Evolutionary conservation across 2,797 vertebrate species (phyloP).

Genomic region (Momotus momota): DNA sequence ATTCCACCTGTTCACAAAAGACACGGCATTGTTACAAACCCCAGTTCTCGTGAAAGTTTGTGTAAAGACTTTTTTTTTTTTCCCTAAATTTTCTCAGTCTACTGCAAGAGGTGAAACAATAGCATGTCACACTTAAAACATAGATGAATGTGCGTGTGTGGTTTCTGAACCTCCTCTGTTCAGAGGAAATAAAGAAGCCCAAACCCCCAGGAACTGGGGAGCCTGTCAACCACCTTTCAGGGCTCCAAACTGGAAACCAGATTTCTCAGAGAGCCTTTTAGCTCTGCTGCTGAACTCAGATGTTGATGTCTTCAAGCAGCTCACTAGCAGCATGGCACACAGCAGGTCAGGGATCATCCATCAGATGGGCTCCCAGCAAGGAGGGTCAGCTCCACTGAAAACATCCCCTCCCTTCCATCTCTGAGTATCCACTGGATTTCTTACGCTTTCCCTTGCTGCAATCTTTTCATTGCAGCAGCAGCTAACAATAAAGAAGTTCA

Average conservation of each 20-base stretch:
- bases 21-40: not conserved
- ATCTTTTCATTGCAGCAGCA: not conserved
- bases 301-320: accelerated
- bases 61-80: not conserved
- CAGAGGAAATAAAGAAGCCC: not conserved
- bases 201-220: not conserved
- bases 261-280: not conserved
- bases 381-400: not conserved
- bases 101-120: not conserved
- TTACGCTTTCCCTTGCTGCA: accelerated
- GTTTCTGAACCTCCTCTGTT: not conserved
- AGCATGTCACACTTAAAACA: not conserved
- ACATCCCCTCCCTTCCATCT: not conserved
- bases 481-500: not conserved
- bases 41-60: not conserved
- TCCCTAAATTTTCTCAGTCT: not conserved
- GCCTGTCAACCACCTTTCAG: not conserved
- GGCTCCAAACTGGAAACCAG: not conserved
- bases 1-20: constrained; percentile 81
- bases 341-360: not conserved
- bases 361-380: accelerated
- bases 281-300: too few relatives aligned
- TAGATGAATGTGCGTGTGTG: accelerated
- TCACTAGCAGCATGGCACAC: accelerated
- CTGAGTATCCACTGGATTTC: accelerated